Conservation (phyloP, 2,113 vertebrate genomes). For the Podarcis cretensis region DNA sequence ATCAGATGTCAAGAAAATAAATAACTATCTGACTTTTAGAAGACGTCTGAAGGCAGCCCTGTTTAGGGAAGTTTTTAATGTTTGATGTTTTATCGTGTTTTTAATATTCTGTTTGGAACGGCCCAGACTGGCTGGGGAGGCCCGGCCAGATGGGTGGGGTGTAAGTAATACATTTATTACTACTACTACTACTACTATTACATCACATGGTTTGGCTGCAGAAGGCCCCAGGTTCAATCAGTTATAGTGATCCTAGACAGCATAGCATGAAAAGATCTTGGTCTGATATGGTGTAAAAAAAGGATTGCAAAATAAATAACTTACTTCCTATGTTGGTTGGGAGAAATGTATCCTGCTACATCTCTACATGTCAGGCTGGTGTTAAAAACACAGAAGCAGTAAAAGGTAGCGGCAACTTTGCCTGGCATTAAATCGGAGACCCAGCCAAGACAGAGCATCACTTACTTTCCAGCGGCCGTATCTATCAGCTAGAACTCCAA, state of each 20-base stretch:
- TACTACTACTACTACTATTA: too few relatives aligned
- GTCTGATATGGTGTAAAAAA: neutral
- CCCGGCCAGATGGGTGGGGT: too few relatives aligned
- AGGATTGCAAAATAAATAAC: neutral
- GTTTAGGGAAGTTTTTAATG: neutral
- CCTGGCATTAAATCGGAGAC: neutral
- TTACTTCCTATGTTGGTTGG: neutral
- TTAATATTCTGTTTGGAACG: too few relatives aligned
- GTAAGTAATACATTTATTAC: too few relatives aligned
- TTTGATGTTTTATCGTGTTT: too few relatives aligned
- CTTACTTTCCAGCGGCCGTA: constrained; percentile 94
- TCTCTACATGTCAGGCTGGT: too few relatives aligned
- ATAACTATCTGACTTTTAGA: too few relatives aligned
- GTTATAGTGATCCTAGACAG: neutral
- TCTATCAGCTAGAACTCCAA: constrained; percentile 88
- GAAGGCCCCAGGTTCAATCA: neutral
- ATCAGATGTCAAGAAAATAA: too few relatives aligned
- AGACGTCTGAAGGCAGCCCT: too few relatives aligned
- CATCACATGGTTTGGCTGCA: neutral
- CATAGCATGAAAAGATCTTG: neutral
- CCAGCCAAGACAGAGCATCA: neutral
- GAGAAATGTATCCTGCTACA: neutral
- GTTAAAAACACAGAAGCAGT: neutral
- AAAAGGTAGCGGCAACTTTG: neutral
- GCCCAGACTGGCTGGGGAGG: too few relatives aligned